phyloP scores from a whole-genome alignment of 2,797 vertebrate species.

The Gastrophryne carolinensis region DNA sequence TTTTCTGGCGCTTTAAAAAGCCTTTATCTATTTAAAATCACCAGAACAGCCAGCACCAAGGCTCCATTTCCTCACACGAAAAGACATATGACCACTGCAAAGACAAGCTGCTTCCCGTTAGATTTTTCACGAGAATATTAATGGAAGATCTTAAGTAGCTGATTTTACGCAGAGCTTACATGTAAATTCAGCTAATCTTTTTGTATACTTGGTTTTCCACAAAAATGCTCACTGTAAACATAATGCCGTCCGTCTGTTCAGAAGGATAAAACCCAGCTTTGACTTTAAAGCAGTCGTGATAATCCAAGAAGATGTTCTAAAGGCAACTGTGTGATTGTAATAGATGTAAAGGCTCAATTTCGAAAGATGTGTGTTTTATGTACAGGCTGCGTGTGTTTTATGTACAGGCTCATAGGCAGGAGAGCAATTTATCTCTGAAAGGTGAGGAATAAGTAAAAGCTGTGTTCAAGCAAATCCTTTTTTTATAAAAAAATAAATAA shows the following conservation, averaged over 20 bases:
- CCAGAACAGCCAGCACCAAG: not conserved
- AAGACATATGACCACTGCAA: not conserved
- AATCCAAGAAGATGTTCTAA: conserved; percentile 43
- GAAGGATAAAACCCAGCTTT: conserved; percentile 40
- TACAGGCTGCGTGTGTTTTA: no score
- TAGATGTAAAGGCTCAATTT: conserved; percentile 1
- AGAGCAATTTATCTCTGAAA: no score
- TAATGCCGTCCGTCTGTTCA: conserved; percentile 31
- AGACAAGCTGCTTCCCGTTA: not conserved
- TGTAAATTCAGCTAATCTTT: conserved; percentile 40
- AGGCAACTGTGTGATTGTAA: conserved; percentile 19
- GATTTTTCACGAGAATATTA: conserved; percentile 24
- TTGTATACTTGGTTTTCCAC: conserved; percentile 40
- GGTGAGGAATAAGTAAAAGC: no score
- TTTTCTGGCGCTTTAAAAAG: no score
- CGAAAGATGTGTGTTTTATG: not conserved
- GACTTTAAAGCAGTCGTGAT: conserved; percentile 35
- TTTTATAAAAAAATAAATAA: no score
- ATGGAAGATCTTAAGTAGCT: conserved; percentile 47
- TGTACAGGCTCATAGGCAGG: no score
- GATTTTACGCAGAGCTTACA: conserved; percentile 42
- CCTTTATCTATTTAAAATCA: no score
- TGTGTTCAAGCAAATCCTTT: no score
- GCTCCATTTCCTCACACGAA: not conserved
- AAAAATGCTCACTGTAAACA: conserved; percentile 48